These are phyloP conservation scores for Clunio marinus DNA, from an alignment of 2,888 invertebrate species.

Conservation along the genomic window DNA sequence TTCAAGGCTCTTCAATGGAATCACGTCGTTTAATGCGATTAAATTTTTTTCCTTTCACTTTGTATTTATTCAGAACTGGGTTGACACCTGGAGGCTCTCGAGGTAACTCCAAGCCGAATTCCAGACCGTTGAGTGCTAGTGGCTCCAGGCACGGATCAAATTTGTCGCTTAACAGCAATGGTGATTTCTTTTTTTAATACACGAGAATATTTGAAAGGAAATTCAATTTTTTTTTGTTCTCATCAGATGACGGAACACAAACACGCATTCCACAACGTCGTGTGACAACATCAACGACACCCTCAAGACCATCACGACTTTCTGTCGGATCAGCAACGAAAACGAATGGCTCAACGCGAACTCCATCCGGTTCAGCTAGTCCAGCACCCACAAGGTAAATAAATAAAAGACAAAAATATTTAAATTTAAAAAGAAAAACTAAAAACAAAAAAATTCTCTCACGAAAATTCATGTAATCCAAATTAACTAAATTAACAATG, in stretches of 20 bases:
- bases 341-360: conserved; percentile 60
- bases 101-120: conserved; percentile 73
- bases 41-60: conserved; percentile 44
- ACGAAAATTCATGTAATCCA: conserved; percentile 23
- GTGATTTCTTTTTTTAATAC: conserved; percentile 54
- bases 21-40: not conserved
- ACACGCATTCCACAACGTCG: conserved; percentile 78
- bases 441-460: conserved; percentile 22
- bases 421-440: not conserved
- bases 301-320: conserved; percentile 55
- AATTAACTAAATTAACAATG: conserved; percentile 39
- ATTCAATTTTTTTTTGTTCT: conserved; percentile 33
- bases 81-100: conserved; percentile 73
- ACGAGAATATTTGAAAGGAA: conserved; percentile 20
- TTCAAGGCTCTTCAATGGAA: not conserved
- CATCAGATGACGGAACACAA: conserved; percentile 69
- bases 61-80: conserved; percentile 54
- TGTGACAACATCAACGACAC: conserved; percentile 55
- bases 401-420: conserved; percentile 24
- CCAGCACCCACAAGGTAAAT: conserved; percentile 72
- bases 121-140: conserved; percentile 77
- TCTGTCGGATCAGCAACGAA: conserved; percentile 58
- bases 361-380: conserved; percentile 73
- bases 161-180: conserved; percentile 82
- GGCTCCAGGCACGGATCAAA: conserved; percentile 91